These are phyloP conservation scores for Pogonophryne albipinna DNA, from an alignment of 2,797 vertebrate genomes.

Conservation along the genomic window DNA sequence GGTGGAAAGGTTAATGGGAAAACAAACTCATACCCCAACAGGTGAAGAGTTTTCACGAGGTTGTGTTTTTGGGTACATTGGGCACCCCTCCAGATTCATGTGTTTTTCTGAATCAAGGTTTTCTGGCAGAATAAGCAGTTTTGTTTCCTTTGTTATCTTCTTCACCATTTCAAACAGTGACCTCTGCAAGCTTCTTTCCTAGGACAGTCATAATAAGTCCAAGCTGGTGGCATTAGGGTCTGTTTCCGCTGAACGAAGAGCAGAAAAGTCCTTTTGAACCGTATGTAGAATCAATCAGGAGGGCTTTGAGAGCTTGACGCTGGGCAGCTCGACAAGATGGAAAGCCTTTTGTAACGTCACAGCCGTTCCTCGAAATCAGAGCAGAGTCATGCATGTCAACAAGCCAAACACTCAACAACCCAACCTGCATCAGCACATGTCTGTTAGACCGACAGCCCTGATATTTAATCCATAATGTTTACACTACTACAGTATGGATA, in stretches of 20 bases:
- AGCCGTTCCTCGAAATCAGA: conserved; percentile 40
- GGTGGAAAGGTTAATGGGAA: conserved; percentile 29
- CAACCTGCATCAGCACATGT: conserved; percentile 21
- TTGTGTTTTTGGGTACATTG: conserved; percentile 11
- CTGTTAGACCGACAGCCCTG: conserved; percentile 30
- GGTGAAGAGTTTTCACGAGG: not conserved
- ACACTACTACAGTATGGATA: conserved; percentile 50
- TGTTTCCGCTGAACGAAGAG: conserved; percentile 63
- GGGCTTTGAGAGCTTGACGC: conserved; percentile 53
- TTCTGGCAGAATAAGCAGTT: conserved; percentile 8
- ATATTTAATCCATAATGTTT: conserved; percentile 64
- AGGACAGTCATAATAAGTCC: conserved; percentile 37
- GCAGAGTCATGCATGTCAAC: conserved; percentile 55
- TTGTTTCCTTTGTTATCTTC: not conserved
- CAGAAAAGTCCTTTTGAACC: conserved; percentile 58
- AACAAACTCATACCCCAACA: conserved; percentile 63
- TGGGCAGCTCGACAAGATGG: conserved; percentile 52
- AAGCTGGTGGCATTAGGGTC: conserved; percentile 62
- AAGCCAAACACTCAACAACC: conserved; percentile 57
- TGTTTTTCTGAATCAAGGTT: conserved; percentile 1
- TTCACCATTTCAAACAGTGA: conserved; percentile 16
- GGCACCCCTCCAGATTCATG: conserved; percentile 3
- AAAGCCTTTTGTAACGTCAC: conserved; percentile 57
- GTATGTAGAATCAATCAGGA: conserved; percentile 72
- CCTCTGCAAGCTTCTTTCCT: conserved; percentile 13